phyloP scores from a whole-genome alignment of 2,113 vertebrate species.

The Struthio camelus region DNA sequence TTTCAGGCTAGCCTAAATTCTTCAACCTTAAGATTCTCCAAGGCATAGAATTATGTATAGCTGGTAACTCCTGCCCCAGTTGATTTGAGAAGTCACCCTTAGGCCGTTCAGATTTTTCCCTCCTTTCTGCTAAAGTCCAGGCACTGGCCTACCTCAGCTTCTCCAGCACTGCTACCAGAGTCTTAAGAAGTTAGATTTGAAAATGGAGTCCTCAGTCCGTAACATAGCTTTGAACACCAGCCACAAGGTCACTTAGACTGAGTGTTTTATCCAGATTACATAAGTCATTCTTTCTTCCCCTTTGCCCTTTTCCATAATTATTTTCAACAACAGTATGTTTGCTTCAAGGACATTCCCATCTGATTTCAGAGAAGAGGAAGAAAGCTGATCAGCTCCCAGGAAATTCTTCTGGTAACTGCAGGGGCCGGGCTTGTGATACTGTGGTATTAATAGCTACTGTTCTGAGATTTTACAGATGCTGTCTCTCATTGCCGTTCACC shows the following conservation, averaged over 20 bases:
- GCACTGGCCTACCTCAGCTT: not conserved
- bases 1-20: not conserved
- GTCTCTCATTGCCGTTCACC: not conserved
- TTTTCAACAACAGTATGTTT: not conserved
- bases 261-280: not conserved
- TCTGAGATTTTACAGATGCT: not conserved
- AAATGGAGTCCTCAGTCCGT: not conserved
- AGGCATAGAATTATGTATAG: not conserved
- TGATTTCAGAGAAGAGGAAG: slow-evolving; percentile 9
- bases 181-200: not conserved
- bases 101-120: not conserved
- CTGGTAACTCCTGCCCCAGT: not conserved
- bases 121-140: not conserved
- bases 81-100: not conserved
- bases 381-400: slow-evolving; percentile 37
- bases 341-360: not conserved
- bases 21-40: not conserved
- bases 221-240: not conserved
- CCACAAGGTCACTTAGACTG: not conserved
- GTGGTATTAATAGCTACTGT: slow-evolving; percentile 22
- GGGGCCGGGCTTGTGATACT: not conserved
- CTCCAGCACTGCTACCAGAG: not conserved
- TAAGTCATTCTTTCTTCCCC: not conserved
- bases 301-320: not conserved
- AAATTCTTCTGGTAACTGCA: slow-evolving; percentile 31